Evolutionary conservation across 2,113 vertebrate species (phyloP).

Genomic region (rabbit (Oryctolagus cuniculus)): mOryCun1.1 NC_091432.1:138142501-138143000

Average conservation of each 20-base stretch:
- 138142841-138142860: neutral
- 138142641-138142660: fast-evolving
- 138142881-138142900: fast-evolving
- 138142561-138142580: neutral
- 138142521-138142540: neutral
- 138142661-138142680: fast-evolving
- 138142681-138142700: fast-evolving
- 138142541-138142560: fast-evolving
- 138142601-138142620: neutral
- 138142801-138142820: too few relatives aligned
- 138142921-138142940: too few relatives aligned
- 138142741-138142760: too few relatives aligned
- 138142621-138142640: fast-evolving
- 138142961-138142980: fast-evolving
- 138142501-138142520: conserved; percentile 10
- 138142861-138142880: fast-evolving
- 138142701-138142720: fast-evolving
- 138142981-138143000: neutral
- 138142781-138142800: fast-evolving
- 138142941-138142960: too few relatives aligned
- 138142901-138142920: neutral
- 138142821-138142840: too few relatives aligned
- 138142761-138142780: fast-evolving
- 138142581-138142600: fast-evolving
- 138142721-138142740: neutral